Evolutionary conservation across 2,888 invertebrate genomes (phyloP), one percentile per base, ranked within the genome.

Genomic region (Drosophila nr. perissopoda): DNA sequence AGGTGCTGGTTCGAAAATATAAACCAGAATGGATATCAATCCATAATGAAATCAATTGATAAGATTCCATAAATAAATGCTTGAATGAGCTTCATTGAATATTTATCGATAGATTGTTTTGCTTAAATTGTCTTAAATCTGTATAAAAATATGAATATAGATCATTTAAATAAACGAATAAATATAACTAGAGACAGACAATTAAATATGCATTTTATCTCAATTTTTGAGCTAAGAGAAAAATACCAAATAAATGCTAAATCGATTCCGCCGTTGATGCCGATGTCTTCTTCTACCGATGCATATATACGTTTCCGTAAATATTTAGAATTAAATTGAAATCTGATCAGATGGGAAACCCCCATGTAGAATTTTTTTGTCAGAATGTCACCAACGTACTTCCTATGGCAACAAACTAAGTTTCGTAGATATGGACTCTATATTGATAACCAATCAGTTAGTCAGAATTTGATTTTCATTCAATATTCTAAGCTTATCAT

Each of bases 1-100:
- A 83, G 13, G 70, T 76, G 0, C 65, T 83, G 13, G 70, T 75
- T 7, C 65, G 72, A 6, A 36, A 76, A n/a, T 0, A 1, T 0
- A 33, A 11, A 0, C 2, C 4, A 0, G 6, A 18, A 1, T 46
- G 36, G 21, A 0, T 2, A 10, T 18, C 51, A 10, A 18, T 29
- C 13, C n/a, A 18, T 1, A 27, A 0, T 49, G 11, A 38, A 16
- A 4, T 42, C 16, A 18, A 51, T 21, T 59, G 7, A 31, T 16
- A 29, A 34, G 4, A 38, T 29, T 21, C 2, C 18, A 11, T 4
- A 7, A 16, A 7, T 42, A 25, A 54, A 42, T 21, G 16, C 4
- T 56, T 40, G 6, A 42, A 18, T 21, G 2, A 10, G 7, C 21
- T 25, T 46, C 46, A 13, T 13, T 21, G 21, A 46, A 21, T 7